Percentiles rank a stretch among this genome's conserved stretches.
phyloP scores from a whole-genome alignment of 2,888 invertebrate genomes.

The Sinodicranocentrus sp. region DNA sequence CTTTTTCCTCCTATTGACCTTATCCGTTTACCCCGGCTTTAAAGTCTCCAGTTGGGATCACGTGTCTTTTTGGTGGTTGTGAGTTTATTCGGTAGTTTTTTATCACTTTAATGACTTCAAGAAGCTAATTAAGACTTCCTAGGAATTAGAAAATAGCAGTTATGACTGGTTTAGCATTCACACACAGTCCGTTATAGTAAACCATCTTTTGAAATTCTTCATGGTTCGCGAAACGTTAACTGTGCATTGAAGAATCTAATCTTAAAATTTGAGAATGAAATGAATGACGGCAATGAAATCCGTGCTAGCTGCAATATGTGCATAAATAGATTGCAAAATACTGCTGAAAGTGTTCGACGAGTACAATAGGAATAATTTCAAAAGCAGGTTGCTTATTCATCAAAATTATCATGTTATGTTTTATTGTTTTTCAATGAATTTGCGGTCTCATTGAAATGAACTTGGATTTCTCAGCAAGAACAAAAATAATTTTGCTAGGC shows the following conservation, averaged over 20 bases:
- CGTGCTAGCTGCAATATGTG: neutral
- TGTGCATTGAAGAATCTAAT: conserved; percentile 45
- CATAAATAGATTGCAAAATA: conserved; percentile 20
- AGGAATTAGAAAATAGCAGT: too few species aligned
- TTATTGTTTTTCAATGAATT: conserved; percentile 29
- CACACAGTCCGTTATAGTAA: conserved; percentile 40
- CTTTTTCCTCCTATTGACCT: conserved; percentile 55
- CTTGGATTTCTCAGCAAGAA: conserved; percentile 34
- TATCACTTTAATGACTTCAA: neutral
- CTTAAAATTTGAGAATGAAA: conserved; percentile 42
- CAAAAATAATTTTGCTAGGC: neutral
- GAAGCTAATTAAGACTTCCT: conserved; percentile 49
- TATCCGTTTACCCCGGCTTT: conserved; percentile 8
- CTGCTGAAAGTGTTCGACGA: neutral
- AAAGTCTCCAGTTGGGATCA: conserved; percentile 47
- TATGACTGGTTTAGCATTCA: too few species aligned
- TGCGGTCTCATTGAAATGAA: conserved; percentile 55
- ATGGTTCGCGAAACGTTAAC: conserved; percentile 67
- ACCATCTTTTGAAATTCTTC: conserved; percentile 43
- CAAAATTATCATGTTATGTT: conserved; percentile 27
- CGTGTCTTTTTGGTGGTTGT: conserved; percentile 33
- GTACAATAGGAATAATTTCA: conserved; percentile 33
- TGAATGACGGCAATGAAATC: conserved; percentile 46
- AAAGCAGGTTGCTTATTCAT: conserved; percentile 54
- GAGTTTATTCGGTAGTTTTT: neutral